These are phyloP conservation scores for Oplegnathus fasciatus DNA, from an alignment of 2,113 vertebrate genomes.

Conservation along the genomic window DNA sequence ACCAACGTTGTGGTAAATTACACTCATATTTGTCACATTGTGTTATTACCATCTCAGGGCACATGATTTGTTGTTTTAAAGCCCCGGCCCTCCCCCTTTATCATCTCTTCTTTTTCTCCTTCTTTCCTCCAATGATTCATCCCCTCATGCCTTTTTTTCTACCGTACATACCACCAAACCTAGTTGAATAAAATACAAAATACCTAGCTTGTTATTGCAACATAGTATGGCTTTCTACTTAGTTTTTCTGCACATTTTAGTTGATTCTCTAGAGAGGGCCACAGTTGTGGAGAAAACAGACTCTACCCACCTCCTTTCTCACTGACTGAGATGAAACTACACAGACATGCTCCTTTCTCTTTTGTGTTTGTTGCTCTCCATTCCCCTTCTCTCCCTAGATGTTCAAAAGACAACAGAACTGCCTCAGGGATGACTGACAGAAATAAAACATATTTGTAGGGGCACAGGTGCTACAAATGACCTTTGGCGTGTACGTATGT, in stretches of 20 bases:
- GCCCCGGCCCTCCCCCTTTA: not conserved
- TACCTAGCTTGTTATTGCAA: conserved; percentile 15
- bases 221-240: not conserved
- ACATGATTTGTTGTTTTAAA: conserved; percentile 60
- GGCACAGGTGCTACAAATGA: conserved; percentile 76
- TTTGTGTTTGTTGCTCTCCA: conserved; percentile 19
- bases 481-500: conserved; percentile 71
- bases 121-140: conserved; percentile 20
- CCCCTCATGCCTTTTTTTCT: conserved; percentile 19
- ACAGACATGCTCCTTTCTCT: conserved; percentile 26
- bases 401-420: conserved; percentile 53
- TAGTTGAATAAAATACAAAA: conserved; percentile 40
- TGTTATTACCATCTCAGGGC: conserved; percentile 43
- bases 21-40: conserved; percentile 41
- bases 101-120: not conserved
- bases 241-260: not conserved
- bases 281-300: conserved; percentile 22
- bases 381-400: conserved; percentile 15
- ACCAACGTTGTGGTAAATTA: conserved; percentile 61
- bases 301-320: conserved; percentile 31
- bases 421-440: conserved; percentile 66
- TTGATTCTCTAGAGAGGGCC: conserved; percentile 38
- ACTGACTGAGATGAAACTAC: conserved; percentile 27
- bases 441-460: conserved; percentile 62
- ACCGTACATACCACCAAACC: not conserved